Percentiles rank a stretch among this genome's conserved stretches.
These are phyloP conservation scores for Cardiocondyla obscurior DNA, from an alignment of 1,140 invertebrate genomes.

Conservation along the genomic window DNA sequence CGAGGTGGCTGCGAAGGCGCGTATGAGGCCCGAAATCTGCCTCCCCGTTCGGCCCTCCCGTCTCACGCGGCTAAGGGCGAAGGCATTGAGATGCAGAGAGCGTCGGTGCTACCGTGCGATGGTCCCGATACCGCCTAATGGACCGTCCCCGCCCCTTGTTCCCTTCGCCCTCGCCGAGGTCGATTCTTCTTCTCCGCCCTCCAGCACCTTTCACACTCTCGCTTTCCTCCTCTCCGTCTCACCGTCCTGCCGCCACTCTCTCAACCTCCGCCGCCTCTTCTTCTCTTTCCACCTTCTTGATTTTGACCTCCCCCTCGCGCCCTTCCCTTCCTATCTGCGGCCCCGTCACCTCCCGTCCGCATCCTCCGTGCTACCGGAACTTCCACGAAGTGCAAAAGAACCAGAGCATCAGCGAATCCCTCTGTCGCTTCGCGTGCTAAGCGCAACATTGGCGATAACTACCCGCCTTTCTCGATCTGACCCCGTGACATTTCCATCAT, in stretches of 20 bases:
- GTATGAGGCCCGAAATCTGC: constrained; percentile 68
- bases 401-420: constrained; percentile 15
- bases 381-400: constrained; percentile 55
- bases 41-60: constrained; percentile 58
- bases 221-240: constrained; percentile 47
- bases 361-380: constrained; percentile 33
- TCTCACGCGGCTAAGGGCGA: constrained; percentile 63
- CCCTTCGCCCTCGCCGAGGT: constrained; percentile 59
- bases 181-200: constrained; percentile 72
- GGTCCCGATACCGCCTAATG: constrained; percentile 84
- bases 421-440: constrained; percentile 11
- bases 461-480: constrained; percentile 16
- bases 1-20: constrained; percentile 15
- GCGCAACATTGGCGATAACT: background rate
- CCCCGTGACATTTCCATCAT: constrained; percentile 39
- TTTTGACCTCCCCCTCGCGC: constrained; percentile 14
- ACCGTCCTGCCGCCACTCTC: constrained; percentile 61
- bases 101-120: constrained; percentile 84
- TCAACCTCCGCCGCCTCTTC: constrained; percentile 44
- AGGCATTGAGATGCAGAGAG: constrained; percentile 84
- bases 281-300: constrained; percentile 20
- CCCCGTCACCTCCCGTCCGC: constrained; percentile 19
- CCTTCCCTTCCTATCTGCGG: no score
- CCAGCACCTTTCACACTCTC: constrained; percentile 59
- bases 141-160: constrained; percentile 80